Evolutionary conservation across 1,140 invertebrate species (phyloP).

Genomic region (Odontomachus brunneus): DNA sequence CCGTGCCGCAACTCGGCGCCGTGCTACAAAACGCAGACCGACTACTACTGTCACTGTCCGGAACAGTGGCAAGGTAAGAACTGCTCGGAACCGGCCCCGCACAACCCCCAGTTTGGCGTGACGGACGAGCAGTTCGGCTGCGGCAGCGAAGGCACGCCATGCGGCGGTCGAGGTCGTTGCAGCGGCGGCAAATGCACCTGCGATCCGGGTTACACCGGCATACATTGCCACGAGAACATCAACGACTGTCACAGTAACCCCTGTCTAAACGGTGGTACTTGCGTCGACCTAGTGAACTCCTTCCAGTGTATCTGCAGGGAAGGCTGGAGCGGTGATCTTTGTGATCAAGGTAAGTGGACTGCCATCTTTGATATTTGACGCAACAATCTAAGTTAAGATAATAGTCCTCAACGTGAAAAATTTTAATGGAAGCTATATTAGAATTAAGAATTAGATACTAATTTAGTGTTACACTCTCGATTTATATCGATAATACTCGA

Average conservation of each 20-base stretch:
- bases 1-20: constrained; percentile 92
- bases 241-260: constrained; percentile 91
- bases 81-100: constrained; percentile 90
- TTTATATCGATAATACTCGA: too few species aligned
- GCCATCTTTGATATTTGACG: not conserved
- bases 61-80: constrained; percentile 95
- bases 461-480: too few species aligned
- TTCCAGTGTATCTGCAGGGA: constrained; percentile 92
- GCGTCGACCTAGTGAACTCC: constrained; percentile 90
- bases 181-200: constrained; percentile 90
- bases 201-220: constrained; percentile 91
- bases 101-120: constrained; percentile 86
- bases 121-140: constrained; percentile 79
- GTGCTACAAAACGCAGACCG: constrained; percentile 93
- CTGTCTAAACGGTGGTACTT: constrained; percentile 91
- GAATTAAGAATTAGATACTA: too few species aligned
- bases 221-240: constrained; percentile 91
- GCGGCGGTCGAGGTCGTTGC: constrained; percentile 93
- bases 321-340: constrained; percentile 89
- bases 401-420: not conserved
- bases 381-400: not conserved
- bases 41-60: constrained; percentile 96
- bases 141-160: constrained; percentile 86
- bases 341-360: constrained; percentile 86
- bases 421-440: not conserved